Percentiles rank a stretch among this genome's conserved stretches.
These are phyloP conservation scores for Perca schrenkii DNA, from an alignment of 2,113 vertebrate genomes.

Conservation along the genomic window DNA sequence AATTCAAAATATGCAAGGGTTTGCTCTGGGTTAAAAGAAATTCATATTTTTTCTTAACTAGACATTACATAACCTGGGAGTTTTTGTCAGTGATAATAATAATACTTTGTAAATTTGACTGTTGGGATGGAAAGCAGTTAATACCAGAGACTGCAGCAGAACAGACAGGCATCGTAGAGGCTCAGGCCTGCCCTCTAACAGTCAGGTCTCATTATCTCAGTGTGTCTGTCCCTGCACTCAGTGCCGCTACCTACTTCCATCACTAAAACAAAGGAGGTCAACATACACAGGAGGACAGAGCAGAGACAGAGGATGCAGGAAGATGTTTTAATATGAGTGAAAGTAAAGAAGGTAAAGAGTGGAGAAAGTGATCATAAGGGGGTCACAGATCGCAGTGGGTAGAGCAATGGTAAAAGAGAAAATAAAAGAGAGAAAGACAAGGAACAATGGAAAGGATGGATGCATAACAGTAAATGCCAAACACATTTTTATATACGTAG, in stretches of 20 bases:
- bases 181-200: slow-evolving; percentile 37
- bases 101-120: slow-evolving; percentile 8
- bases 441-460: slow-evolving; percentile 12
- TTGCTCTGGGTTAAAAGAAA: slow-evolving; percentile 7
- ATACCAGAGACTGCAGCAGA: not conserved
- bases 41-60: not conserved
- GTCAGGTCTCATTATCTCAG: slow-evolving; percentile 56
- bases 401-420: not conserved
- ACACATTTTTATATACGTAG: slow-evolving; percentile 8
- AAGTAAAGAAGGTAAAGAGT: not conserved
- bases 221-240: slow-evolving; percentile 12
- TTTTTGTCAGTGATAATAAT: not conserved
- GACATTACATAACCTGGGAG: not conserved
- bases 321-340: slow-evolving; percentile 15
- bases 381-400: not conserved
- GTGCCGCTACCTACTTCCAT: slow-evolving; percentile 29
- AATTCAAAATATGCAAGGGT: not conserved
- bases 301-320: not conserved
- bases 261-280: slow-evolving; percentile 46
- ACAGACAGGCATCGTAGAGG: slow-evolving; percentile 2
- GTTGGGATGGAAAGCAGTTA: not conserved
- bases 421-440: not conserved
- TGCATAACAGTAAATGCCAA: slow-evolving; percentile 5
- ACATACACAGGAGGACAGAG: slow-evolving; percentile 20
- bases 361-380: not conserved